Evolutionary conservation across 2,113 vertebrate genomes (phyloP).

Genomic region (Vireo altiloquus): DNA sequence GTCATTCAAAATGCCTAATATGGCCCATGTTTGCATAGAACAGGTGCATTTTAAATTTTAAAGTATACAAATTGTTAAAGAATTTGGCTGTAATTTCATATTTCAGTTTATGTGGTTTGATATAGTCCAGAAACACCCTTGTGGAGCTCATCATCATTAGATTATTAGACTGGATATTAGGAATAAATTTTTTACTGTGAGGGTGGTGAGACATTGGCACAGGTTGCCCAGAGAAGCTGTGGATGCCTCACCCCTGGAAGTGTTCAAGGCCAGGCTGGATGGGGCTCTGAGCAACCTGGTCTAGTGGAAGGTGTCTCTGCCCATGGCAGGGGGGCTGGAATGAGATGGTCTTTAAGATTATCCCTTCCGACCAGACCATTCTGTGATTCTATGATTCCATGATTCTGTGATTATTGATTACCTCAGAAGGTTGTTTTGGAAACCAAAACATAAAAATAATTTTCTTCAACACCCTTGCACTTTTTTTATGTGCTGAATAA

Average conservation of each 20-base stretch:
- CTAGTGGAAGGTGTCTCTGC: not conserved
- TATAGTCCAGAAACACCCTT: not conserved
- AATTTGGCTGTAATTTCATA: not conserved
- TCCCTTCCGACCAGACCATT: not conserved
- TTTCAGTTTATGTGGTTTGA: not conserved
- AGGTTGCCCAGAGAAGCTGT: not conserved
- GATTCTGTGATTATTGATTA: not conserved
- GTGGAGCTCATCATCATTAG: not conserved
- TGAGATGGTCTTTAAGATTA: too few relatives aligned
- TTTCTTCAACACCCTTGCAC: not conserved
- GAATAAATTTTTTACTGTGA: not conserved
- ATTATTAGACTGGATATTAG: not conserved
- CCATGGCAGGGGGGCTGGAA: not conserved
- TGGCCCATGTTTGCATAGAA: not conserved
- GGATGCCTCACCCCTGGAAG: not conserved
- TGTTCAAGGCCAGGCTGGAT: not conserved
- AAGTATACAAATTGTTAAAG: not conserved
- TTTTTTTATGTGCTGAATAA: not conserved
- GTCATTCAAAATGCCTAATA: not conserved
- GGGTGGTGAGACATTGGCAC: not conserved
- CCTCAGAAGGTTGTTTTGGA: not conserved
- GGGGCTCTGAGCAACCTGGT: rapidly evolving
- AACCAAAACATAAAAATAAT: not conserved
- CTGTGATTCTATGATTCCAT: not conserved
- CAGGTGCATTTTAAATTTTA: not conserved